These are phyloP conservation scores for Metallyticus violacea DNA, from an alignment of 2,888 invertebrate species.

Conservation along the genomic window DNA sequence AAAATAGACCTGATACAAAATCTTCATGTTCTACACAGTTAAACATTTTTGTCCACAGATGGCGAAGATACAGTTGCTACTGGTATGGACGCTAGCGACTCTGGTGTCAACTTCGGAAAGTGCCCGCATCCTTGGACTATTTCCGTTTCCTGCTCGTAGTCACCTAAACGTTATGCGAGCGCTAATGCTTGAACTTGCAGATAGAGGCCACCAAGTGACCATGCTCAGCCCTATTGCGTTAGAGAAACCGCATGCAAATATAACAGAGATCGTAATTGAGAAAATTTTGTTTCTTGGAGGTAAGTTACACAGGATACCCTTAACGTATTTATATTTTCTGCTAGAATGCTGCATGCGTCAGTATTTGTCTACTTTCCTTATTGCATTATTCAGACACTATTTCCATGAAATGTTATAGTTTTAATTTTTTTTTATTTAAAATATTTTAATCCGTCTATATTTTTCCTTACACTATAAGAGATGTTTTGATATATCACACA, in stretches of 20 bases:
- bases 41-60: neutral
- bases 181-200: constrained; percentile 18
- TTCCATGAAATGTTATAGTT: too few species aligned
- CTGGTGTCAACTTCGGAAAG: neutral
- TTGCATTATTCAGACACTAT: too few species aligned
- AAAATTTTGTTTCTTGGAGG: neutral
- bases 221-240: constrained; percentile 42
- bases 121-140: neutral
- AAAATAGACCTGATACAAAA: too few species aligned
- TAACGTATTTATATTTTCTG: too few species aligned
- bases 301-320: neutral
- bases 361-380: too few species aligned
- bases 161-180: neutral
- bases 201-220: constrained; percentile 36
- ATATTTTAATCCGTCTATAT: too few species aligned
- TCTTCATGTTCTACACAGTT: too few species aligned
- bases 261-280: neutral
- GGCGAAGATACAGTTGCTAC: neutral
- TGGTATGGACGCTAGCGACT: neutral
- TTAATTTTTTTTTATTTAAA: too few species aligned
- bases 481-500: too few species aligned
- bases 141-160: neutral
- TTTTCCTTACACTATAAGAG: too few species aligned
- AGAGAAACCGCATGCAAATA: neutral
- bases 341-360: too few species aligned